Evolutionary conservation across 2,888 invertebrate genomes (phyloP), one percentile per base, ranked within the genome.

Genomic region (Spisula subtruncata): DNA sequence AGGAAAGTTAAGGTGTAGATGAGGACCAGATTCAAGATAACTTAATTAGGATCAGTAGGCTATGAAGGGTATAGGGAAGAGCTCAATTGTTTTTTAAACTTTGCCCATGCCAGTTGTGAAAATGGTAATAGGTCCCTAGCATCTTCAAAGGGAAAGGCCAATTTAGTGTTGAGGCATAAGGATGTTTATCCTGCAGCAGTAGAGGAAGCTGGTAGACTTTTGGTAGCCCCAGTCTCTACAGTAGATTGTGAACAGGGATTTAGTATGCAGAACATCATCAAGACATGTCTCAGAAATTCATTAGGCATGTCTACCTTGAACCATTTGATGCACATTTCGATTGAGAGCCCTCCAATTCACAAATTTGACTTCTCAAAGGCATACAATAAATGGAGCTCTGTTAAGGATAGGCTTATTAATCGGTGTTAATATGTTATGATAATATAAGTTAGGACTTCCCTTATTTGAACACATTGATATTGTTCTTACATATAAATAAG

Each of bases 221-320:
- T 87, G 2, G 81, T 91, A 2, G 54, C 81, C 29, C 90, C 91
- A 51, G 89, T 91, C 6, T 75, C 85, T 20, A 81, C 81, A 48
- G 81, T 48, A 25, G 81, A 91, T 51, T 91, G 88, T 85, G 91
- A 91, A 71, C 54, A 81, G 46, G 89, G 88, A 0, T 88, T 90
- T 81, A 71, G 48, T 48, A 12, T 8, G 14, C 81, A 81, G 51
- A 81, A 81, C 18, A 48, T 81, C 0, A 81, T 81, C 25, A 81
- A 81, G 8, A 81, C 81, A 29, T 25, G 18, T 29, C 54, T 82
- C 10, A n/a, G 82, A 25, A 82, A 82, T 54, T 51, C 29, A 51
- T 20, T 82, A 12, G 32, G 32, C 12, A 10, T 81, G 10, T 12
- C 25, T 5, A 51, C 82, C 32, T 75, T 87, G 29, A 71, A 87